These are phyloP conservation scores for Steinernema scapterisci DNA, from an alignment of 2,888 invertebrate genomes.

Conservation along the genomic window DNA sequence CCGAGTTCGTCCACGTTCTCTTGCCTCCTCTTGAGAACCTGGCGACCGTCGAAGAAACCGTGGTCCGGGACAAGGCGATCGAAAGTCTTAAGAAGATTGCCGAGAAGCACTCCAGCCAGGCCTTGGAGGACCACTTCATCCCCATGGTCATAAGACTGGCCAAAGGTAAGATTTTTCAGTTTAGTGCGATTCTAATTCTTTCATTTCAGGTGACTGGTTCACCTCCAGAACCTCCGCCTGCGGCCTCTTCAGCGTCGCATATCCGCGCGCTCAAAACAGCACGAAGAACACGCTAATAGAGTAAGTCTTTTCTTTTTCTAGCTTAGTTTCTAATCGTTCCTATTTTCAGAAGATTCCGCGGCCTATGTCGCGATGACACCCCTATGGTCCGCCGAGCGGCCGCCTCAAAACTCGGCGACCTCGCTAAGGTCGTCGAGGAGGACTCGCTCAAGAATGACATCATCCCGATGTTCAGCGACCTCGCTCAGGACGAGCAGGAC, in stretches of 20 bases:
- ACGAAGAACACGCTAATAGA: slow-evolving; percentile 73
- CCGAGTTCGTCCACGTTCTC: slow-evolving; percentile 87
- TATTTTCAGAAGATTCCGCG: slow-evolving; percentile 80
- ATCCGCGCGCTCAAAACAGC: slow-evolving; percentile 75
- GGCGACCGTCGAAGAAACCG: slow-evolving; percentile 77
- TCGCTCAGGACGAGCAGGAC: slow-evolving; percentile 96
- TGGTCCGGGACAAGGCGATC: slow-evolving; percentile 98
- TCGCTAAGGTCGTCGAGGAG: slow-evolving; percentile 93
- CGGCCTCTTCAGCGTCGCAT: slow-evolving; percentile 85
- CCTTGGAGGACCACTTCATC: slow-evolving; percentile 92
- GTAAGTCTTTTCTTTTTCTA: slow-evolving; percentile 60
- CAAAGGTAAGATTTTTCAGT: slow-evolving; percentile 63
- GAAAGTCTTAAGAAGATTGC: slow-evolving; percentile 86
- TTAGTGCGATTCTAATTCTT: slow-evolving; percentile 64
- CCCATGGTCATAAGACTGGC: slow-evolving; percentile 84
- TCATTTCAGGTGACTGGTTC: slow-evolving; percentile 83
- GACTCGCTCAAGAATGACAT: slow-evolving; percentile 94
- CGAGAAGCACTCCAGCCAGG: slow-evolving; percentile 87
- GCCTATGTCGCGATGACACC: slow-evolving; percentile 95
- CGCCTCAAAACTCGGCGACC: slow-evolving; percentile 94
- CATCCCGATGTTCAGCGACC: slow-evolving; percentile 91
- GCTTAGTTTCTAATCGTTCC: background rate
- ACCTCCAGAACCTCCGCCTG: slow-evolving; percentile 91
- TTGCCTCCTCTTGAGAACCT: slow-evolving; percentile 90
- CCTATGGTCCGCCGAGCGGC: slow-evolving; percentile 99